These are phyloP conservation scores for Parazoanthus atlanticus DNA, from an alignment of 92 coral and sea anemone species.

Conservation along the genomic window DNA sequence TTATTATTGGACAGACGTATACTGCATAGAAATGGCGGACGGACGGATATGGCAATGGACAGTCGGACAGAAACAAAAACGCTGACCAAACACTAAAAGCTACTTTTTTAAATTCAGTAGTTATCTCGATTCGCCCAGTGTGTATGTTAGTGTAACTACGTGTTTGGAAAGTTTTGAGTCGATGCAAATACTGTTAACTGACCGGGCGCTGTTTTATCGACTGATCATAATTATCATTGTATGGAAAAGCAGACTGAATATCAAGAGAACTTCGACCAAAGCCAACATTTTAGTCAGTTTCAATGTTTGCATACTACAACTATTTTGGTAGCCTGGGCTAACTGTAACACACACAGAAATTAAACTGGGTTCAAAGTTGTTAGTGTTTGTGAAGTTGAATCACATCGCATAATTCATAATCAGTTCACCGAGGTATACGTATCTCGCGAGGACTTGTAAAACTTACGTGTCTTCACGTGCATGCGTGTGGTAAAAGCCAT, in stretches of 20 bases:
- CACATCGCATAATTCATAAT: background rate
- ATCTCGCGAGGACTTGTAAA: background rate
- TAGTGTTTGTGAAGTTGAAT: background rate
- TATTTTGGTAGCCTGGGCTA: background rate
- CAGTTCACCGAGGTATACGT: background rate
- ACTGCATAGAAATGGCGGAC: too few species aligned
- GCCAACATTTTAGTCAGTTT: too few species aligned
- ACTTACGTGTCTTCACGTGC: conserved; percentile 18
- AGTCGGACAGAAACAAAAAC: too few species aligned
- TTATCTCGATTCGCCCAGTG: too few species aligned
- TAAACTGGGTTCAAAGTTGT: background rate
- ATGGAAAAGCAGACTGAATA: background rate
- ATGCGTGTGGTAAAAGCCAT: background rate
- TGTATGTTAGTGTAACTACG: background rate
- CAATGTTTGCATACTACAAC: background rate
- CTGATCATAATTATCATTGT: too few species aligned
- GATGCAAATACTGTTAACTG: too few species aligned
- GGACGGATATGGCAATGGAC: too few species aligned
- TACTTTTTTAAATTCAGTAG: too few species aligned
- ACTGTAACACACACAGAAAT: background rate
- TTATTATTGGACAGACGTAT: too few species aligned
- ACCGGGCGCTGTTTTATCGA: too few species aligned
- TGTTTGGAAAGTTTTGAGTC: background rate
- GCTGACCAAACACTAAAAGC: too few species aligned
- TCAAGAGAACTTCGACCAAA: background rate